Evolutionary conservation across 2,888 invertebrate genomes (phyloP).

Genomic region (Tridacna crocea): DNA sequence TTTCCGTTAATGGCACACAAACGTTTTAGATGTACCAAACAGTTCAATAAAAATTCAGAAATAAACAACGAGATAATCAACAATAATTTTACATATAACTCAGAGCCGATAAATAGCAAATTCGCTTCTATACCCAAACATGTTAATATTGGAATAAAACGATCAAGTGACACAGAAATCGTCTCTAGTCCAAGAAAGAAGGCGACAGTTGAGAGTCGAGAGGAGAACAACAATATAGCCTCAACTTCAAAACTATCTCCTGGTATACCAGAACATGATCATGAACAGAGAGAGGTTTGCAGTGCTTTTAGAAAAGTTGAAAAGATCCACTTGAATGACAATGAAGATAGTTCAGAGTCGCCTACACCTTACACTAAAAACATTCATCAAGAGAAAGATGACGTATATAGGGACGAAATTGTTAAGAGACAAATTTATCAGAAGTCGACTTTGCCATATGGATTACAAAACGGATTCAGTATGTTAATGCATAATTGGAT

Average conservation of each 20-base stretch:
- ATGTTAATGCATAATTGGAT: conserved; percentile 51
- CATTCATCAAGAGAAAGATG: not conserved
- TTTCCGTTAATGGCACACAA: conserved; percentile 80
- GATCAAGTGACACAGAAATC: conserved; percentile 10
- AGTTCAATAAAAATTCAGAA: not conserved
- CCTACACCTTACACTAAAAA: conserved; percentile 3
- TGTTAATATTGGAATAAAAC: not conserved
- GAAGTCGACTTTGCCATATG: not conserved
- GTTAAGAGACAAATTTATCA: conserved; percentile 10
- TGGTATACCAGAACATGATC: not conserved
- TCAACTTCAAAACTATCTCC: conserved; percentile 10
- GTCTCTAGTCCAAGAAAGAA: conserved; percentile 12
- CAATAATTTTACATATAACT: not conserved
- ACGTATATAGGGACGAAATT: not conserved
- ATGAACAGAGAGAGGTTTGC: conserved; percentile 30
- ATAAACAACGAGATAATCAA: not conserved
- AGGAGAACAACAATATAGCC: conserved; percentile 51
- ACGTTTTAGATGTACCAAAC: conserved; percentile 75
- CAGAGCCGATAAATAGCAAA: not conserved
- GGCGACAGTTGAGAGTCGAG: not conserved
- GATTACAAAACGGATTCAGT: conserved; percentile 33
- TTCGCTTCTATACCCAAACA: not conserved
- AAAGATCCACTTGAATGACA: conserved; percentile 43
- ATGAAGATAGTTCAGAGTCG: not conserved
- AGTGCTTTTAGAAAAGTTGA: conserved; percentile 81